Evolutionary conservation across 2,113 vertebrate species (phyloP).

Genomic region (Leptodactylus fuscus): DNA sequence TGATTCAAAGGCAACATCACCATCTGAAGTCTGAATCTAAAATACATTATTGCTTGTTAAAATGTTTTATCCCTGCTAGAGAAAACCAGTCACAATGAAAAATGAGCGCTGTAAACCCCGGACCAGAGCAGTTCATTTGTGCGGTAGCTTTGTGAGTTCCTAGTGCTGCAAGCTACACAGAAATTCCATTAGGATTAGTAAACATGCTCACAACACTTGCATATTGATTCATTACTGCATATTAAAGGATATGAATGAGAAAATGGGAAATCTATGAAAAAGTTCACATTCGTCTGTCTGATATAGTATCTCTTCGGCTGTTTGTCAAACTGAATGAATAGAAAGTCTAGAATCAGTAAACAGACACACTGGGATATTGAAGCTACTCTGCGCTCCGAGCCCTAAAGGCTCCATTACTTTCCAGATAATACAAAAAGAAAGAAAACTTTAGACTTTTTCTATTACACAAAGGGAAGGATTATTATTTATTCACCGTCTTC

Average conservation of each 20-base stretch:
- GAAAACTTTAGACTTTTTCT: background rate
- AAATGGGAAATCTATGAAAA: conserved; percentile 60
- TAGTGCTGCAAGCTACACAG: conserved; percentile 57
- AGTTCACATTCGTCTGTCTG: conserved; percentile 45
- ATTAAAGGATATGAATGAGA: conserved; percentile 9
- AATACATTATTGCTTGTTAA: conserved; percentile 60
- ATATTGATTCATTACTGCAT: conserved; percentile 65
- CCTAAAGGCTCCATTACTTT: conserved; percentile 25
- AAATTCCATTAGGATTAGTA: conserved; percentile 50
- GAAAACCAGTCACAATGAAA: conserved; percentile 62
- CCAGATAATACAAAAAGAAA: conserved; percentile 13
- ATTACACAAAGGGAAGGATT: background rate
- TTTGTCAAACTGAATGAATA: conserved; percentile 32
- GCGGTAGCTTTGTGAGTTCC: conserved; percentile 56
- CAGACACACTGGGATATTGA: conserved; percentile 2
- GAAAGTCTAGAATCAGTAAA: conserved; percentile 46
- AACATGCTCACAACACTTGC: conserved; percentile 26
- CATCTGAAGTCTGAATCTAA: conserved; percentile 16
- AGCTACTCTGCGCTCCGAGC: conserved; percentile 14
- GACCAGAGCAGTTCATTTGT: conserved; percentile 66
- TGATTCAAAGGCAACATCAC: background rate
- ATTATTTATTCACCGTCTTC: background rate
- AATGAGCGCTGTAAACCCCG: conserved; percentile 61
- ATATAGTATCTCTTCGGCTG: conserved; percentile 41
- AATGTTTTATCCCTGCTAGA: conserved; percentile 59